Conservation (phyloP, 2,888 invertebrate genomes). For the Laothoe populi region DNA sequence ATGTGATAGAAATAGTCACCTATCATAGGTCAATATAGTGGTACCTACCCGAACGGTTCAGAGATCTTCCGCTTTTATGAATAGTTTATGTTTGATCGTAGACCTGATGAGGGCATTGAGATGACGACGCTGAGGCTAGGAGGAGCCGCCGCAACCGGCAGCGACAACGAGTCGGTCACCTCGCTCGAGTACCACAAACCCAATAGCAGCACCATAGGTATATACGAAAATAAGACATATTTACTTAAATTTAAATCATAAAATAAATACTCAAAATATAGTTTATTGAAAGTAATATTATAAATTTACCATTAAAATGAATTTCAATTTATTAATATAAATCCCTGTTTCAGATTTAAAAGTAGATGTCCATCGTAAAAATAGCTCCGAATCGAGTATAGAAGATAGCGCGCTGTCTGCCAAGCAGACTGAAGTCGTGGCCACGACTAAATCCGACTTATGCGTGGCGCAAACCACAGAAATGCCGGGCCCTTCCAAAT, state of each 20-base stretch:
- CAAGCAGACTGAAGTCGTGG: conserved; percentile 67
- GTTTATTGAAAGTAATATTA: background rate
- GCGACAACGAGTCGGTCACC: conserved; percentile 87
- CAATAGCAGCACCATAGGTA: conserved; percentile 88
- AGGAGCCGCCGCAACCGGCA: conserved; percentile 74
- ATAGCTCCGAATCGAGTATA: conserved; percentile 94
- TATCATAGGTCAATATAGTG: too few relatives aligned
- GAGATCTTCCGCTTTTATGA: background rate
- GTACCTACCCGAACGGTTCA: too few relatives aligned
- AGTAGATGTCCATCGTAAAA: conserved; percentile 96
- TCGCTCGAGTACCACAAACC: conserved; percentile 87
- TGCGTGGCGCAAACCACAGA: conserved; percentile 65
- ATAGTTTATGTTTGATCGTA: conserved; percentile 48
- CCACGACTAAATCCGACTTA: conserved; percentile 70
- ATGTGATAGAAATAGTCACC: too few relatives aligned
- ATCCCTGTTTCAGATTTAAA: conserved; percentile 88
- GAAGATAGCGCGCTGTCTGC: conserved; percentile 85
- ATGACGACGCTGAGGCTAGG: conserved; percentile 88
- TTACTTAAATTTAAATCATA: background rate
- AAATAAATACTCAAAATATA: background rate
- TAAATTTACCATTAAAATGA: background rate
- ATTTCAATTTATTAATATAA: conserved; percentile 11
- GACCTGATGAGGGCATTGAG: conserved; percentile 93
- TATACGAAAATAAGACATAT: background rate
- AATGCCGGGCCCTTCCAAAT: conserved; percentile 61